These are phyloP conservation scores for Scaptomyza polygonia DNA, from an alignment of 2,888 invertebrate genomes.

Conservation along the genomic window DNA sequence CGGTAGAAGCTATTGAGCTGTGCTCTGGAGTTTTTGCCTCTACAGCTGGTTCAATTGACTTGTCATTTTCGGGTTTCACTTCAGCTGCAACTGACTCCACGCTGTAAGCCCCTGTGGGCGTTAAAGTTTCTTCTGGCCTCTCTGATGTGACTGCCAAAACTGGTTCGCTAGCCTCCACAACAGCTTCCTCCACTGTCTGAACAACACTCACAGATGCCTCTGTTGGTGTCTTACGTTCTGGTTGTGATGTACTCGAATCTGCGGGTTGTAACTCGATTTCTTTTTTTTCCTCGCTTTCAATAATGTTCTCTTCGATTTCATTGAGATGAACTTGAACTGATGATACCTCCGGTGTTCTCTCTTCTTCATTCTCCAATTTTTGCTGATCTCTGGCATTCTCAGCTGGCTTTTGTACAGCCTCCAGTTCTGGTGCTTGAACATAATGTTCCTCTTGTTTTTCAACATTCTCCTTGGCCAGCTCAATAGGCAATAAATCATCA, in stretches of 20 bases:
- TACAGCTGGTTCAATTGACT: slow-evolving; percentile 1
- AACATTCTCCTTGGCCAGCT: slow-evolving; percentile 11
- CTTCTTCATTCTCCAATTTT: neutral
- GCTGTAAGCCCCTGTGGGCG: slow-evolving; percentile 26
- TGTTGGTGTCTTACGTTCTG: slow-evolving; percentile 25
- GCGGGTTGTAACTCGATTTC: slow-evolving; percentile 8
- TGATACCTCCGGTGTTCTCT: slow-evolving; percentile 9
- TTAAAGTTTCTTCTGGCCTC: slow-evolving; percentile 8
- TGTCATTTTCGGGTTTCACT: slow-evolving; percentile 5
- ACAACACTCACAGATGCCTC: slow-evolving; percentile 21
- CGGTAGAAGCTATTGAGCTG: slow-evolving; percentile 31
- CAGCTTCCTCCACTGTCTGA: slow-evolving; percentile 11
- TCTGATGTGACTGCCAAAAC: slow-evolving; percentile 8
- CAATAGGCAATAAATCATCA: slow-evolving; percentile 52
- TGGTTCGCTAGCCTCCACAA: slow-evolving; percentile 18
- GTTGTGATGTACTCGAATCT: slow-evolving; percentile 11
- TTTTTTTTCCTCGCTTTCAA: slow-evolving; percentile 33
- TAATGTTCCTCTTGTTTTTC: slow-evolving; percentile 14
- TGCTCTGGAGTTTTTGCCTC: slow-evolving; percentile 1
- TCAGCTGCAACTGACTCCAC: slow-evolving; percentile 7
- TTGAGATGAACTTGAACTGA: slow-evolving; percentile 14
- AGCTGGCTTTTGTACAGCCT: slow-evolving; percentile 6
- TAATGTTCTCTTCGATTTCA: slow-evolving; percentile 45
- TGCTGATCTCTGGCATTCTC: slow-evolving; percentile 4
- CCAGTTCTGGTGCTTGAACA: slow-evolving; percentile 5